Percentiles rank a stretch among this genome's conserved stretches.
Evolutionary conservation across 1,140 invertebrate species (phyloP).

Genomic region (Scaptomyza pallida): DNA sequence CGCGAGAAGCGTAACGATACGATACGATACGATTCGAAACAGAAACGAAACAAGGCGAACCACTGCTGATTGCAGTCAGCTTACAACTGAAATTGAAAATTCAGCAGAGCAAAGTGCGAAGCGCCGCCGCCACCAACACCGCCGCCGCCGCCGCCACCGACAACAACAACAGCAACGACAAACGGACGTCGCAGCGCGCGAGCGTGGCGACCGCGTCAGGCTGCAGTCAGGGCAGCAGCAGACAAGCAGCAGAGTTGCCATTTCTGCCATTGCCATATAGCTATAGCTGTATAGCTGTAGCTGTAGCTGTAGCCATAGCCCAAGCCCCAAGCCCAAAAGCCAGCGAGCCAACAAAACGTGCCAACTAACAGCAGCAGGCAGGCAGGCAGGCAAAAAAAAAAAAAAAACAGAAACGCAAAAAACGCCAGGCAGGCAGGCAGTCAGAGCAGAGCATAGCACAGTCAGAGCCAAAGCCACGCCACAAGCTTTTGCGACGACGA

Average conservation of each 20-base stretch:
- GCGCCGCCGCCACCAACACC: conserved; percentile 55
- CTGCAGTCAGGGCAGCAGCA: conserved; percentile 65
- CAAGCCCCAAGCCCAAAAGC: conserved; percentile 62
- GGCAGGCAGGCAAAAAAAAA: conserved; percentile 60
- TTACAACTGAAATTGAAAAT: conserved; percentile 84
- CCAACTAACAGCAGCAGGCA: conserved; percentile 62
- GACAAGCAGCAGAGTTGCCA: conserved; percentile 32
- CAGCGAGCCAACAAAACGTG: conserved; percentile 78
- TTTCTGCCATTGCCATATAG: not conserved
- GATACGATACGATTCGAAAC: conserved; percentile 22
- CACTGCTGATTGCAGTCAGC: conserved; percentile 84
- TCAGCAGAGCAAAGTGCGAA: conserved; percentile 83
- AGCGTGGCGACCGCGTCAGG: conserved; percentile 64
- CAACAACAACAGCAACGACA: no score
- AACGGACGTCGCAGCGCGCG: conserved; percentile 54
- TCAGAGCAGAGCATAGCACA: conserved; percentile 37
- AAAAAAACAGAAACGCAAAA: conserved; percentile 79
- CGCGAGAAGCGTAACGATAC: conserved; percentile 34
- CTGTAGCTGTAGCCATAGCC: conserved; percentile 20
- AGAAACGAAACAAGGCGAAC: conserved; percentile 66
- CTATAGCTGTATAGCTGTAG: no score
- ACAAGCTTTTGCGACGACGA: conserved; percentile 77
- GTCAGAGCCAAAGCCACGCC: conserved; percentile 72
- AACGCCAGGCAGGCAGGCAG: conserved; percentile 72
- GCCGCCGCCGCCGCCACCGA: conserved; percentile 21